Conservation (phyloP, 2,113 vertebrate species). For the Condylura cristata region DNA sequence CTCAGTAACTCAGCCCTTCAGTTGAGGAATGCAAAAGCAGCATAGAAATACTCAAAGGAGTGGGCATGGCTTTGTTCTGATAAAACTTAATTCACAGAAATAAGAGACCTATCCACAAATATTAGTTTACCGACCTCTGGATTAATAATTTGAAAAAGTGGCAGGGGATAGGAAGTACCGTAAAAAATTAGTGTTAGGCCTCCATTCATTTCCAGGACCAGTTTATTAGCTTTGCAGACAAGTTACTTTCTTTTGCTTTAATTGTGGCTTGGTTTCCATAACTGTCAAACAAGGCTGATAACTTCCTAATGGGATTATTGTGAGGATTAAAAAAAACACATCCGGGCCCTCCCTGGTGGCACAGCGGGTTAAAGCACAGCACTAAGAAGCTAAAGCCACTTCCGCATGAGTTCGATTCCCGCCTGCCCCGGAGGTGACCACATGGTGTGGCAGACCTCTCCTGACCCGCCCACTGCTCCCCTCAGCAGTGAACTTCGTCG, state of each 20-base stretch:
- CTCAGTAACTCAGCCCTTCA: neutral
- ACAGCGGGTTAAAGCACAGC: too few relatives aligned
- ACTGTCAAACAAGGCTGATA: neutral
- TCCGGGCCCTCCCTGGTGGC: too few relatives aligned
- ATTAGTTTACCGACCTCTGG: neutral
- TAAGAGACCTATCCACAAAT: neutral
- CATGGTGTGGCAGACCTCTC: too few relatives aligned
- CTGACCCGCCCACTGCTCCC: too few relatives aligned
- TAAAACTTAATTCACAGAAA: slow-evolving; percentile 51
- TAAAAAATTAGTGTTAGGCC: neutral
- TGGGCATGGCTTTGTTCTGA: neutral
- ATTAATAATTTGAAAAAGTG: neutral
- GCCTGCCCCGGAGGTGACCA: too few relatives aligned
- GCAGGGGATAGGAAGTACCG: neutral
- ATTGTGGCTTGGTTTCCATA: slow-evolving; percentile 11
- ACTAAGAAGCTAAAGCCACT: too few relatives aligned
- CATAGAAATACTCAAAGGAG: neutral
- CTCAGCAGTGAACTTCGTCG: too few relatives aligned
- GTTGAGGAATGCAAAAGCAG: neutral
- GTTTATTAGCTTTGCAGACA: neutral
- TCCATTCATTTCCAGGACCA: neutral
- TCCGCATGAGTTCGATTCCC: too few relatives aligned
- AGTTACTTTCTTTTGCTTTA: slow-evolving; percentile 11
- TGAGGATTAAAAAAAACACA: slow-evolving; percentile 16
- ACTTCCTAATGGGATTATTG: slow-evolving; percentile 8